These are phyloP conservation scores for Saccopteryx leptura DNA, from an alignment of 2,113 vertebrate species.

Conservation along the genomic window DNA sequence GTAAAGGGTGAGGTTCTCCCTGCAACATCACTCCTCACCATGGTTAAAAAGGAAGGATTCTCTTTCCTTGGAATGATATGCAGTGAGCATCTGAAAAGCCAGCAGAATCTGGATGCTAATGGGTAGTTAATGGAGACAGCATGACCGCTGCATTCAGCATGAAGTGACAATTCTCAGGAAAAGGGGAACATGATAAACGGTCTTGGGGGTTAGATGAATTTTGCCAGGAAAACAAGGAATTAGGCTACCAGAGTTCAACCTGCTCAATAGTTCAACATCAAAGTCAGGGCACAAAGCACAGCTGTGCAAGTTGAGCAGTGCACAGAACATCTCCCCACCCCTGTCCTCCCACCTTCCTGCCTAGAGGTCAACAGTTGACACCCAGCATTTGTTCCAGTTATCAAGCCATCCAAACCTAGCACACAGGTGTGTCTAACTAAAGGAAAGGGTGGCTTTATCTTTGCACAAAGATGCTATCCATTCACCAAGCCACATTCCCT, in stretches of 20 bases:
- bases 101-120: not conserved
- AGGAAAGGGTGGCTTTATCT: not conserved
- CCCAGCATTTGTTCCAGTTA: not conserved
- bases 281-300: not conserved
- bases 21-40: not conserved
- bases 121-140: slow-evolving; percentile 11
- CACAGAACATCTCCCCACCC: not conserved
- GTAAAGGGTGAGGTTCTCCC: not conserved
- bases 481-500: not conserved
- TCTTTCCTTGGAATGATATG: not conserved
- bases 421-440: not conserved
- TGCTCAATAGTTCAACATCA: not conserved
- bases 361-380: not conserved
- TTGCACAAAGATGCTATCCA: not conserved
- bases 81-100: slow-evolving; percentile 7
- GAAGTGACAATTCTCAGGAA: not conserved
- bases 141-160: not conserved
- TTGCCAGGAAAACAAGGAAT: slow-evolving; percentile 36
- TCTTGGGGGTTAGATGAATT: not conserved
- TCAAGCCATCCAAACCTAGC: not conserved
- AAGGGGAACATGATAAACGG: not conserved
- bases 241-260: not conserved
- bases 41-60: not conserved
- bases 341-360: not conserved
- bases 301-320: not conserved